Conservation (phyloP, 2,113 vertebrate species). For the Thryonomys swinderianus region DNA sequence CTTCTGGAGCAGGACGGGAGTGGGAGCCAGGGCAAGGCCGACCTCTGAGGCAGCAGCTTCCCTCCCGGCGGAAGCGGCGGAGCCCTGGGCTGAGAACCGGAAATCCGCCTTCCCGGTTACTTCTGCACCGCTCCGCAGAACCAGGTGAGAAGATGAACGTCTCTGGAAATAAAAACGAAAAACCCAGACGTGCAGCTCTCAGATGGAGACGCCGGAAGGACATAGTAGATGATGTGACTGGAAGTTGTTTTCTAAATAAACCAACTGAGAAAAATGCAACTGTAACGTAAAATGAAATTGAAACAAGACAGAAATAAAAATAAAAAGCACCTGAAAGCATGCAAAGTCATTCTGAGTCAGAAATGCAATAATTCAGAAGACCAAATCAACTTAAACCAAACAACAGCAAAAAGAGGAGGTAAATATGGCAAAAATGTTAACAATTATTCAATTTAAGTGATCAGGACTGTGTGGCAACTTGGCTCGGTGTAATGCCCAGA, state of each 20-base stretch:
- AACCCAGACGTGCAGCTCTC: background rate
- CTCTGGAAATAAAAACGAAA: background rate
- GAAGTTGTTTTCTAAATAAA: background rate
- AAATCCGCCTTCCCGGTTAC: background rate
- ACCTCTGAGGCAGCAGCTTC: background rate
- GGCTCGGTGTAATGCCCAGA: background rate
- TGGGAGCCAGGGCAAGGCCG: background rate
- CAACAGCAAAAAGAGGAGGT: background rate
- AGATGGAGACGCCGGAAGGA: background rate
- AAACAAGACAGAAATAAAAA: conserved; percentile 3
- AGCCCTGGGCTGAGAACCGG: background rate
- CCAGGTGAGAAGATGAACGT: background rate
- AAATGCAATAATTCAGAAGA: conserved; percentile 31
- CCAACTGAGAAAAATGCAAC: background rate
- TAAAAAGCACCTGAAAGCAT: background rate
- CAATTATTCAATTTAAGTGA: background rate
- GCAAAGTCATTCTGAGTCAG: background rate
- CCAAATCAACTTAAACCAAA: background rate
- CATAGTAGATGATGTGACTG: background rate
- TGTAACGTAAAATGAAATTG: background rate
- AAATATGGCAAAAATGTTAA: conserved; percentile 14
- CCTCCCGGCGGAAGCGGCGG: background rate
- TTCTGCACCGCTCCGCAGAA: background rate
- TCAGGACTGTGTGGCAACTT: background rate
- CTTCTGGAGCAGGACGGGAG: background rate